These are phyloP conservation scores for Melopsittacus undulatus DNA, from an alignment of 2,797 vertebrate species.

Conservation along the genomic window DNA sequence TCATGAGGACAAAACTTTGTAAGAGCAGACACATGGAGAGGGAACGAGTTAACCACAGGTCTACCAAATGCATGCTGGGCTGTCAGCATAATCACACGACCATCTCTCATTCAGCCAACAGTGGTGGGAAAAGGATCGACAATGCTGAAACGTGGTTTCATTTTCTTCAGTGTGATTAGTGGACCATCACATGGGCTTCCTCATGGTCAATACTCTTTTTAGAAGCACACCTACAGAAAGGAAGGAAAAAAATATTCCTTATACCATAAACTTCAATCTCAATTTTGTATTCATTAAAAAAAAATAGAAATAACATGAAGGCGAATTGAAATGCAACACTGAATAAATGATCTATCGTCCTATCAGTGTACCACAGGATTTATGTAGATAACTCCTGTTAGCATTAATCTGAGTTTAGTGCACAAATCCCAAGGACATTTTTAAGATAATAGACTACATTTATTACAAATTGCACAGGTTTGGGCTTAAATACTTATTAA, in stretches of 20 bases:
- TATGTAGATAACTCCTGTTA: constrained; percentile 27
- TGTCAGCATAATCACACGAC: constrained; percentile 90
- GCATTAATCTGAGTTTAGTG: constrained; percentile 23
- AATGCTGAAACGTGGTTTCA: constrained; percentile 65
- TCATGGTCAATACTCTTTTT: constrained; percentile 69
- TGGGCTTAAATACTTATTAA: neutral
- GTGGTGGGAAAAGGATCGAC: constrained; percentile 70
- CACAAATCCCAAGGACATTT: constrained; percentile 8
- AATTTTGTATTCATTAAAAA: constrained; percentile 2
- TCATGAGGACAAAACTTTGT: constrained; percentile 98
- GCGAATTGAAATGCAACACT: neutral
- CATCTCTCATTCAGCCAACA: constrained; percentile 78
- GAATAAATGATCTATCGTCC: neutral
- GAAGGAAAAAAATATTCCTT: constrained; percentile 30
- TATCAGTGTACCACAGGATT: neutral
- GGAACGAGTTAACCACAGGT: constrained; percentile 96
- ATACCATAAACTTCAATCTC: neutral
- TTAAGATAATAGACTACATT: neutral
- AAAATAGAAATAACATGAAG: neutral
- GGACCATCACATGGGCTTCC: constrained; percentile 28
- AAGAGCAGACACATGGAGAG: constrained; percentile 98
- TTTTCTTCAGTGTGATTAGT: constrained; percentile 15
- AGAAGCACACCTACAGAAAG: constrained; percentile 59
- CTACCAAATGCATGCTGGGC: constrained; percentile 96
- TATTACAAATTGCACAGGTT: neutral